These are phyloP conservation scores for Sinotaia quadrata DNA, from an alignment of 2,888 invertebrate species.

Conservation along the genomic window DNA sequence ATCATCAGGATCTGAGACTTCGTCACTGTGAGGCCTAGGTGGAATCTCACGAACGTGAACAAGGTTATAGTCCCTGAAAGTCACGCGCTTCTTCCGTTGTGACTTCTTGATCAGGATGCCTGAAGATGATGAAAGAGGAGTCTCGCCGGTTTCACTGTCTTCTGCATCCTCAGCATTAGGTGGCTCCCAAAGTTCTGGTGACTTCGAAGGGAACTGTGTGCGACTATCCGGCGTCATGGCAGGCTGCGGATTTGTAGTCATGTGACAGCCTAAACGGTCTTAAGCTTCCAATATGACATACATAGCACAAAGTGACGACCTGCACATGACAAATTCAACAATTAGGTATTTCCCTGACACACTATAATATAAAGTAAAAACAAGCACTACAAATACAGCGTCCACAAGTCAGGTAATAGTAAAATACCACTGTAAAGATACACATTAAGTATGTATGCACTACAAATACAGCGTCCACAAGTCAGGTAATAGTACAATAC, in stretches of 20 bases:
- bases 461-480: too few species aligned
- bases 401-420: too few species aligned
- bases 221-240: conserved; percentile 20
- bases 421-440: too few species aligned
- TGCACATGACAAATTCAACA: too few species aligned
- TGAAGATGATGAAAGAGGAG: conserved; percentile 4
- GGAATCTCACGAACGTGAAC: conserved; percentile 39
- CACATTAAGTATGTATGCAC: too few species aligned
- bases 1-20: conserved; percentile 1
- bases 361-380: too few species aligned
- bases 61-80: conserved; percentile 36
- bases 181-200: not conserved
- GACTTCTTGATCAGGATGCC: conserved; percentile 18
- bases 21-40: conserved; percentile 24
- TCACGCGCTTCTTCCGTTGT: conserved; percentile 36
- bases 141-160: not conserved
- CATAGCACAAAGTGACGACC: too few species aligned
- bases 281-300: too few species aligned
- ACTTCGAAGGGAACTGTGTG: not conserved
- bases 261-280: conserved; percentile 1
- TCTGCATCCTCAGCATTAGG: not conserved
- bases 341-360: too few species aligned
- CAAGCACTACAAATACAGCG: too few species aligned
- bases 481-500: too few species aligned
- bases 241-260: not conserved